Conservation (phyloP, 1,140 invertebrate genomes). For the Bacillus rossius region DNA sequence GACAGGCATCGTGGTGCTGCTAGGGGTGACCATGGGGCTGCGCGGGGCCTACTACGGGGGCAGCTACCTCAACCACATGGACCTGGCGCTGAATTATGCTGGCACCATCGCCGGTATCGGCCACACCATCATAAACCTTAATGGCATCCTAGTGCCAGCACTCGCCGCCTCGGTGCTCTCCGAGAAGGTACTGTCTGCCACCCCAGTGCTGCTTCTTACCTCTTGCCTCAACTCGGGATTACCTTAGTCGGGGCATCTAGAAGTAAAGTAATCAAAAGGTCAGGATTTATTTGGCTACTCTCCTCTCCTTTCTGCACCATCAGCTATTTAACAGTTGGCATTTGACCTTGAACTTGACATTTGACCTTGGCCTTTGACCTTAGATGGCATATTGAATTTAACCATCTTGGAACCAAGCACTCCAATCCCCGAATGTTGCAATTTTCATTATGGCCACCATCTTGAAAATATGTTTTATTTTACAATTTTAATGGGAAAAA, state of each 20-base stretch:
- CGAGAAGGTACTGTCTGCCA: neutral
- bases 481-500: too few species aligned
- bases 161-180: neutral
- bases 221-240: slow-evolving; percentile 3
- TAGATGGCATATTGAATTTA: too few species aligned
- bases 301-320: too few species aligned
- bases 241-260: neutral
- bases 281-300: neutral
- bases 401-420: too few species aligned
- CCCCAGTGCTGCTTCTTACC: neutral
- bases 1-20: neutral
- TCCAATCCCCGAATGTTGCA: too few species aligned
- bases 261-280: neutral
- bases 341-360: too few species aligned
- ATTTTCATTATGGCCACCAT: too few species aligned
- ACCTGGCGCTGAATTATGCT: slow-evolving; percentile 3
- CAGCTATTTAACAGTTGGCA: too few species aligned
- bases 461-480: too few species aligned
- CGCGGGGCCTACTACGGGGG: slow-evolving; percentile 4
- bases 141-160: neutral
- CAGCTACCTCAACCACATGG: slow-evolving; percentile 8
- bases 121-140: neutral
- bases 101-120: slow-evolving; percentile 5
- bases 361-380: too few species aligned
- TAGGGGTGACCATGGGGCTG: neutral